Evolutionary conservation across 2,888 invertebrate species (phyloP).

Genomic region (Apotomis capreana): DNA sequence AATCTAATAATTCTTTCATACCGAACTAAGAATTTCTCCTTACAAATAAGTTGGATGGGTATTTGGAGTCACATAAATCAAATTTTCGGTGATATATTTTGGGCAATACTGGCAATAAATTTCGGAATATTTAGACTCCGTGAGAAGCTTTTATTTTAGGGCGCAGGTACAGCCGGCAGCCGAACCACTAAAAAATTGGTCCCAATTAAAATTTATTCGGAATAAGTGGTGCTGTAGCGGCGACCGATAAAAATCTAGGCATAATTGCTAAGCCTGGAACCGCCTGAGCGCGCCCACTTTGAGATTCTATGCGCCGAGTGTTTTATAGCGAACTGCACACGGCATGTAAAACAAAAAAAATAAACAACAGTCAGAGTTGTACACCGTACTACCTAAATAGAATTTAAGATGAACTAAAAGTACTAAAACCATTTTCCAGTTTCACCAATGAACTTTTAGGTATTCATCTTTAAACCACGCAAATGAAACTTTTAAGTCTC

Average conservation of each 20-base stretch:
- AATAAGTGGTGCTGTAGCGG: conserved; percentile 55
- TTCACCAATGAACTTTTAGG: neutral
- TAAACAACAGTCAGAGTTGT: conserved; percentile 2
- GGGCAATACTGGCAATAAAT: conserved; percentile 32
- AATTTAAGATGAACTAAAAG: neutral
- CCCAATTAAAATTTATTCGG: conserved; percentile 75
- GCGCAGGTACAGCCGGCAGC: conserved; percentile 24
- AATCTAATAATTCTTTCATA: conserved; percentile 35
- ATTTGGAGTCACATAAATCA: conserved; percentile 37
- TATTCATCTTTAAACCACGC: conserved; percentile 7
- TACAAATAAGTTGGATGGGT: conserved; percentile 31
- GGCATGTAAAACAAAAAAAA: conserved; percentile 13
- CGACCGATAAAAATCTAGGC: conserved; percentile 55
- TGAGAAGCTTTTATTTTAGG: conserved; percentile 17
- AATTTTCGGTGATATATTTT: conserved; percentile 25
- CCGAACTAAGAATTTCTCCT: conserved; percentile 20
- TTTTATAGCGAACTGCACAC: conserved; percentile 44
- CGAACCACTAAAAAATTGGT: conserved; percentile 61
- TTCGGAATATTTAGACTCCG: conserved; percentile 18
- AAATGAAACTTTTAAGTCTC: conserved; percentile 3
- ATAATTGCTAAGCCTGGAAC: conserved; percentile 58
- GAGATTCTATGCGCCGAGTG: conserved; percentile 48
- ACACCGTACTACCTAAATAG: conserved; percentile 6
- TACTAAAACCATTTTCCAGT: neutral
- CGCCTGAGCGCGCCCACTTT: conserved; percentile 44